Base-by-base conservation (phyloP, 2,113 vertebrate genomes). In the Pterophyllum scalare region DNA sequence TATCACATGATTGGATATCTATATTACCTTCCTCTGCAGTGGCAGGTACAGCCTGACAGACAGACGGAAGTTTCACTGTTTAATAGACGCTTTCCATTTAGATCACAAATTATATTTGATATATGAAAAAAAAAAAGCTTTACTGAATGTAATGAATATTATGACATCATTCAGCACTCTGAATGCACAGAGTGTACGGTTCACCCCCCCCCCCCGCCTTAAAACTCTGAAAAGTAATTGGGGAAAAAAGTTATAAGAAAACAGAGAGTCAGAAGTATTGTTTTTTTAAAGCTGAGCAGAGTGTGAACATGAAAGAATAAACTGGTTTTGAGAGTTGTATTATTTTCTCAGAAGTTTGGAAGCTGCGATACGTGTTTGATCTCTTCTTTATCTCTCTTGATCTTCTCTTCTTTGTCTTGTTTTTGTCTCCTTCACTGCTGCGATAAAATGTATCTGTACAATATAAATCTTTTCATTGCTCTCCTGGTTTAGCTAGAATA, bases 321-420 rank as follows among this genome's bases (percentile, higher is more conserved):
- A 54, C 6, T n/a, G 26, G 52, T 72, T 5, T 31, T 72, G 46
- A 70, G 43, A 72, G 11, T 54, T 72, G 49, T 52, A 52, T 54
- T 54, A 72, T 72, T 54, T 72, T 14, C 46, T 72, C 26, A 33
- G 67, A 72, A 54, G 67, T 72, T 72, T 72, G 26, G 67, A 72
- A 54, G 19, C 72, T 58, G 35, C 26, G 58, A 59, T 65, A 58
- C 10, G 52, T 33, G 46, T 76, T 65, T 59, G 26, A 70, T 49
- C 78, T 67, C n/a, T 7, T 11, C 14, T 46, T 26, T 10, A 77
- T 52, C 60, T 35, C 28, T 28, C 38, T 67, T 67, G 5, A 62
- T 65, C 35, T 28, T 35, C 52, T 38, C 43, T 35, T 74, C 31
- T 82, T 57, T 75, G 24, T 82, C 59, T 26, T 24, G 31, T 35